Evolutionary conservation across 2,888 invertebrate genomes (phyloP).

Genomic region (Hypomecis punctinalis): DNA sequence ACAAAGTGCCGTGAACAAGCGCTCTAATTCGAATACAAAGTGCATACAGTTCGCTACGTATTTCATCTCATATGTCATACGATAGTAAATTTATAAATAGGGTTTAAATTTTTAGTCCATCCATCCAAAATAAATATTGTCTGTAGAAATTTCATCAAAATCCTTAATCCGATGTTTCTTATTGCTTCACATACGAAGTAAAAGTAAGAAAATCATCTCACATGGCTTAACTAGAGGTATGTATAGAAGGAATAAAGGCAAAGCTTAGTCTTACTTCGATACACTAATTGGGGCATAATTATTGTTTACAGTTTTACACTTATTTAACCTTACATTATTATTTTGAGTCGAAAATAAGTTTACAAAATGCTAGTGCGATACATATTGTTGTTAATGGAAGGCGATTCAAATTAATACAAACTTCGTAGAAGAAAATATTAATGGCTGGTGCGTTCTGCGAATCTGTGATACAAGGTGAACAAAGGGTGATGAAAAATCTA

Average conservation of each 20-base stretch:
- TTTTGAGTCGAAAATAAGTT: slow-evolving; percentile 12
- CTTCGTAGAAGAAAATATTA: too few species aligned
- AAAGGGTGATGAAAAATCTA: too few species aligned
- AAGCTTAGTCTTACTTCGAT: slow-evolving; percentile 67
- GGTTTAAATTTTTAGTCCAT: too few species aligned
- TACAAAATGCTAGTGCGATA: slow-evolving; percentile 21
- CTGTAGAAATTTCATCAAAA: too few species aligned
- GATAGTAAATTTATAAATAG: too few species aligned
- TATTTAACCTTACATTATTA: slow-evolving; percentile 14
- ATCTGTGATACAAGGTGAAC: too few species aligned
- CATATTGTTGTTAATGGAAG: background rate
- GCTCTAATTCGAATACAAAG: too few species aligned
- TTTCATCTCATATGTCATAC: too few species aligned
- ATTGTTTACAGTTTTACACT: slow-evolving; percentile 45
- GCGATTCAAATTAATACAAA: background rate
- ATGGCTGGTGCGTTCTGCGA: too few species aligned
- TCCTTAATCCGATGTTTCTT: background rate
- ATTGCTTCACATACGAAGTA: slow-evolving; percentile 38
- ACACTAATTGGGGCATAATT: slow-evolving; percentile 54
- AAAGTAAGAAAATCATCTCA: slow-evolving; percentile 66
- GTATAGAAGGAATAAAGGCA: slow-evolving; percentile 71
- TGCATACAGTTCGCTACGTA: too few species aligned
- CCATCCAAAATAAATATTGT: too few species aligned
- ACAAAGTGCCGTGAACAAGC: too few species aligned
- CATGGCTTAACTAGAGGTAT: slow-evolving; percentile 48